A percentile compares a stretch with the other conserved stretches of the same genome.
Evolutionary conservation across 2,797 vertebrate species (phyloP).

Genomic region (Numenius phaeopus): DNA sequence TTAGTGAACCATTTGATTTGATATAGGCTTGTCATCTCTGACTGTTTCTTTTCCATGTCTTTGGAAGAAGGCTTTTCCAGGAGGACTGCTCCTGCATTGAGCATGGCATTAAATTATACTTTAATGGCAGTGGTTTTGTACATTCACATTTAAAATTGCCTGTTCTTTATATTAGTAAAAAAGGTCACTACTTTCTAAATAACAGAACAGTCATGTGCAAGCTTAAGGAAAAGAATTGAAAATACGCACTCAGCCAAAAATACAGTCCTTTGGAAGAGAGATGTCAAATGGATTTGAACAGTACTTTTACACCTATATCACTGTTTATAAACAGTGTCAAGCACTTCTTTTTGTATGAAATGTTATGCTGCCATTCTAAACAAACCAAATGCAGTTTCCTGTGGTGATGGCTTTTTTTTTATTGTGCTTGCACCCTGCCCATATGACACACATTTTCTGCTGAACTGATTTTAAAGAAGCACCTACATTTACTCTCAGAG

Average conservation of each 20-base stretch:
- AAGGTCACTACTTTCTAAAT: constrained; percentile 22
- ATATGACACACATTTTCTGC: neutral
- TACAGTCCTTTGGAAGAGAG: constrained; percentile 1
- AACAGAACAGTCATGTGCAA: neutral
- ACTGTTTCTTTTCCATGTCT: neutral
- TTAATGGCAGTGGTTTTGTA: neutral
- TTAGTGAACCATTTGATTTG: neutral
- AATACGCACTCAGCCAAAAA: neutral
- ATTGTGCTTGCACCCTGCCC: neutral
- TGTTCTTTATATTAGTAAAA: neutral
- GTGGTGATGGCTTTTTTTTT: neutral
- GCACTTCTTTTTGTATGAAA: neutral
- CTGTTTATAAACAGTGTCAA: constrained; percentile 43
- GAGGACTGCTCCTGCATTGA: neutral
- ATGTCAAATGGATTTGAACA: constrained; percentile 30
- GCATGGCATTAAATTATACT: constrained; percentile 11
- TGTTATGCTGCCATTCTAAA: neutral
- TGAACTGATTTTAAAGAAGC: constrained; percentile 13
- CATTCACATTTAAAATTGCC: constrained; percentile 31
- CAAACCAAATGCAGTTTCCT: neutral
- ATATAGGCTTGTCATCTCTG: neutral
- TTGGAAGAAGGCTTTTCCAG: neutral
- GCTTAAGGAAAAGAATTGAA: constrained; percentile 12
- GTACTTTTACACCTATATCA: constrained; percentile 36
- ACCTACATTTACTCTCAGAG: neutral